Percentiles rank a stretch among this genome's conserved stretches.
phyloP scores from a whole-genome alignment of 2,888 invertebrate genomes.

The Torymus aiolomorphi region DNA sequence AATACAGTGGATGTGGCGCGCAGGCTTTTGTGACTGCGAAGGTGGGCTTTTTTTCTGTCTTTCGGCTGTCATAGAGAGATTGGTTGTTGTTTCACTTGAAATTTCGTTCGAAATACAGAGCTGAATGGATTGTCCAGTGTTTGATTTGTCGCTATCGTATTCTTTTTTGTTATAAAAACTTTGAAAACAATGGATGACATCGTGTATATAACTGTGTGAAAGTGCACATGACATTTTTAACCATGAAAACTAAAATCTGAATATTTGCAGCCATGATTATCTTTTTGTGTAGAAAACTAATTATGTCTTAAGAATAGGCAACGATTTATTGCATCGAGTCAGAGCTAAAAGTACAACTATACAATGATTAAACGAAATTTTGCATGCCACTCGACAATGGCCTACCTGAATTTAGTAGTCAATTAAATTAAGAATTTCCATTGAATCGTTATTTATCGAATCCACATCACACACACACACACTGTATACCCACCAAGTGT shows the following conservation, averaged over 20 bases:
- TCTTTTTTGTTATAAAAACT: too few species aligned
- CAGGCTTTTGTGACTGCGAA: neutral
- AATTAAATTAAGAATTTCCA: constrained; percentile 49
- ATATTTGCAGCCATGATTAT: constrained; percentile 17
- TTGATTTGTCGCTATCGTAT: too few species aligned
- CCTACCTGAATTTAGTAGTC: constrained; percentile 42
- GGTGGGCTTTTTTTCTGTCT: neutral
- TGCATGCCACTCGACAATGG: constrained; percentile 20
- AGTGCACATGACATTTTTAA: neutral
- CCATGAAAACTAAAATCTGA: constrained; percentile 4
- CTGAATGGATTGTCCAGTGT: too few species aligned
- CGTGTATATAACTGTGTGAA: neutral
- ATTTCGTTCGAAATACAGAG: neutral
- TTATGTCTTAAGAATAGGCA: constrained; percentile 12
- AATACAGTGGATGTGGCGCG: constrained; percentile 35
- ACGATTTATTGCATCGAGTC: constrained; percentile 17
- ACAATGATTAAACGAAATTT: constrained; percentile 28
- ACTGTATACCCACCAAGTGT: constrained; percentile 5
- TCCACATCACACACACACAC: too few species aligned
- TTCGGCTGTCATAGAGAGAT: too few species aligned
- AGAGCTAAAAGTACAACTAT: constrained; percentile 12
- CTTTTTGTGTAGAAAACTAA: constrained; percentile 22
- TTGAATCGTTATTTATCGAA: constrained; percentile 26
- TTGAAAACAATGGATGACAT: too few species aligned
- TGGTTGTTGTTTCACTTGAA: neutral